Conservation (phyloP, 2,888 invertebrate species). For the Drosophila mercatorum region DNA sequence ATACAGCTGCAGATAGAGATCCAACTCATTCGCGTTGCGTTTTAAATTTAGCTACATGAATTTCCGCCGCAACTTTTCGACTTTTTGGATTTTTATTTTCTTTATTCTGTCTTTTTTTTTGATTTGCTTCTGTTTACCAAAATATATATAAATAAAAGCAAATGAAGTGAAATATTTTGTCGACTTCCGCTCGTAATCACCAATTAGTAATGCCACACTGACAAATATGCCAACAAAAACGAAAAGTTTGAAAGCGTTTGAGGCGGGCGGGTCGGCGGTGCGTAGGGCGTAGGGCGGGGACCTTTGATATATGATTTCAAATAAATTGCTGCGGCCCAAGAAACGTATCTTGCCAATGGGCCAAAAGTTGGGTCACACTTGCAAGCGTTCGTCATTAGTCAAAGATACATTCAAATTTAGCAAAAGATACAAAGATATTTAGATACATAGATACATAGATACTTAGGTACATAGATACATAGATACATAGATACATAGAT, state of each 20-base stretch:
- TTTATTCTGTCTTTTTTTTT: not conserved
- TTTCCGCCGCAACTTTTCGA: conserved; percentile 61
- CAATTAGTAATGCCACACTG: conserved; percentile 83
- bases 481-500: not conserved
- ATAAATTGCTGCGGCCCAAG: conserved; percentile 71
- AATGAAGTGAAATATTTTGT: conserved; percentile 78
- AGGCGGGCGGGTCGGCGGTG: not conserved
- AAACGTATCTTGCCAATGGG: conserved; percentile 61
- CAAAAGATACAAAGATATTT: not conserved
- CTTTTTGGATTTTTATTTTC: conserved; percentile 30
- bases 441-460: not conserved
- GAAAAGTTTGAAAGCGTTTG: conserved; percentile 30
- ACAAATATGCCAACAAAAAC: conserved; percentile 77
- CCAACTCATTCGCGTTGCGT: conserved; percentile 52
- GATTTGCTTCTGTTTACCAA: conserved; percentile 30
- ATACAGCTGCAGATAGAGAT: conserved; percentile 20
- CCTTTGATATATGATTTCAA: conserved; percentile 82
- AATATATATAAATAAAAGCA: conserved; percentile 78
- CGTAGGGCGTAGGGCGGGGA: conserved; percentile 7
- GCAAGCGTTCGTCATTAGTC: conserved; percentile 64
- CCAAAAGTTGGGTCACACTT: conserved; percentile 72
- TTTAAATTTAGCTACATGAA: conserved; percentile 76
- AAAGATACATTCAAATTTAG: conserved; percentile 33
- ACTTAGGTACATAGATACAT: too few relatives aligned
- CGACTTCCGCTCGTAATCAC: conserved; percentile 82